phyloP scores from a whole-genome alignment of 1,140 invertebrate species.

The Ganaspis sp. region DNA sequence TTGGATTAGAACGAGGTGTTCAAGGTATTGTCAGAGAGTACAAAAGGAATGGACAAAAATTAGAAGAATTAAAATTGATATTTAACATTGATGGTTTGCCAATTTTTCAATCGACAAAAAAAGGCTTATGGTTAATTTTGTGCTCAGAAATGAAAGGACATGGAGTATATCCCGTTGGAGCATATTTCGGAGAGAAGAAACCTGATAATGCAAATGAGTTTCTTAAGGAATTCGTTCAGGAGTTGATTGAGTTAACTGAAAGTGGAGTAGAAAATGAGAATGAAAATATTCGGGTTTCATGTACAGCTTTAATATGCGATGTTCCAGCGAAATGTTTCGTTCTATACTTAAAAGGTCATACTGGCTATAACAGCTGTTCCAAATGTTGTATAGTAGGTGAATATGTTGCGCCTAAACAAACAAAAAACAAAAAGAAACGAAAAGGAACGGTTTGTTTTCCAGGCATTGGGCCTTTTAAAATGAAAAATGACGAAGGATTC shows the following conservation, averaged over 20 bases:
- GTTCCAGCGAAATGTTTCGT: too few relatives aligned
- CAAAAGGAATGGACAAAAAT: neutral
- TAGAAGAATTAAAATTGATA: neutral
- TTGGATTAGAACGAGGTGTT: neutral
- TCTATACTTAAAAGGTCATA: too few relatives aligned
- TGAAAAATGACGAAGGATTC: too few relatives aligned
- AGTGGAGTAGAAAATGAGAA: neutral
- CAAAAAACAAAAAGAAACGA: neutral
- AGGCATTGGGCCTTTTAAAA: neutral
- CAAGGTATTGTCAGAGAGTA: neutral
- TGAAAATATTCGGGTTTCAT: neutral
- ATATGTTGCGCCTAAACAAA: neutral
- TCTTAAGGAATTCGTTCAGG: neutral
- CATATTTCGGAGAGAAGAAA: neutral
- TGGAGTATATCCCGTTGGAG: neutral
- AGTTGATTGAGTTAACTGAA: neutral
- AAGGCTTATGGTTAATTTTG: neutral
- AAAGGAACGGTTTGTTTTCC: neutral
- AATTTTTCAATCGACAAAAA: neutral
- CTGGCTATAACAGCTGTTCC: neutral
- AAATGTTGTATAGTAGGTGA: neutral
- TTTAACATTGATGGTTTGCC: neutral
- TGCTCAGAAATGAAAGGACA: neutral
- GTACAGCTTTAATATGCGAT: too few relatives aligned
- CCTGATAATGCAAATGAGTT: neutral